These are phyloP conservation scores for Gnatocerus cornutus DNA, from an alignment of 2,888 invertebrate genomes.

Conservation along the genomic window DNA sequence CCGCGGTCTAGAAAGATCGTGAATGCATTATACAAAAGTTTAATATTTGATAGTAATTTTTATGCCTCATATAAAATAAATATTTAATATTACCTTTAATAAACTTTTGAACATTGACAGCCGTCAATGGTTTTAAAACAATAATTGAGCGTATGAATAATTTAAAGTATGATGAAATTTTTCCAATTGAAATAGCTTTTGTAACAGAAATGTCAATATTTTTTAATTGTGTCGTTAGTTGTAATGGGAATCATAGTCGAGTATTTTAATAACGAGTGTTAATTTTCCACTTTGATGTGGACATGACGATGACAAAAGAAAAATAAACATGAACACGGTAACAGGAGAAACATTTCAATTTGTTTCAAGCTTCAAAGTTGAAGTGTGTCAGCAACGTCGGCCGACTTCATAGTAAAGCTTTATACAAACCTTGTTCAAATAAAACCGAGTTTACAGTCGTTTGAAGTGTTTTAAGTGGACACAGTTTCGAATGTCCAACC, in stretches of 20 bases:
- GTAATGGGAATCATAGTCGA: neutral
- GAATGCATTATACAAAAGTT: too few relatives aligned
- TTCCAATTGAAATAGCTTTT: neutral
- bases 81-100: too few relatives aligned
- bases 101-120: neutral
- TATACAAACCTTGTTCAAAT: conserved; percentile 56
- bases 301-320: conserved; percentile 30
- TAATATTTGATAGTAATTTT: too few relatives aligned
- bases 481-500: conserved; percentile 54
- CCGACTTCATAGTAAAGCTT: conserved; percentile 42
- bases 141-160: neutral
- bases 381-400: conserved; percentile 46
- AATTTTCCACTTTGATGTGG: conserved; percentile 36
- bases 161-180: conserved; percentile 5
- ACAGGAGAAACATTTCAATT: conserved; percentile 50
- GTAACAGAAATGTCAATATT: neutral
- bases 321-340: conserved; percentile 44
- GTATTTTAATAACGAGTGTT: conserved; percentile 31
- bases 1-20: too few relatives aligned
- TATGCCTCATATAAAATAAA: too few relatives aligned
- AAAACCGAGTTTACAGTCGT: conserved; percentile 57
- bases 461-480: conserved; percentile 59
- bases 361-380: conserved; percentile 52
- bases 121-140: neutral
- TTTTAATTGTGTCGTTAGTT: conserved; percentile 5